phyloP scores from a whole-genome alignment of 2,888 invertebrate species.

The Thecophora atra region DNA sequence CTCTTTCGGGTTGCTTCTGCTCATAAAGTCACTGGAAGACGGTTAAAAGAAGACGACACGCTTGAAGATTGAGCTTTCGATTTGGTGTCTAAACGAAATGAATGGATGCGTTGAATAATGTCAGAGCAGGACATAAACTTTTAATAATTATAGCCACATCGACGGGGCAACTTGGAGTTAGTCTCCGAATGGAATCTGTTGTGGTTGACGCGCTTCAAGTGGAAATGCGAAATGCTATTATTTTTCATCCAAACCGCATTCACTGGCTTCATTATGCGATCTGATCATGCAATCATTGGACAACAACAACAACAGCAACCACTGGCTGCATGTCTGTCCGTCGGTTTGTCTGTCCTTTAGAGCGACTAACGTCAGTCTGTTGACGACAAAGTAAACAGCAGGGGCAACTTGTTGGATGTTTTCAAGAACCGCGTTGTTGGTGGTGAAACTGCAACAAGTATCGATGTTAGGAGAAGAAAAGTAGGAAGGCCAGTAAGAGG shows the following conservation, averaged over 20 bases:
- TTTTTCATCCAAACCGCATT: slow-evolving; percentile 18
- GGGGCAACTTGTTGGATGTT: slow-evolving; percentile 2
- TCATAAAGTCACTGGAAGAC: not conserved
- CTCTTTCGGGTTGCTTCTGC: too few species aligned
- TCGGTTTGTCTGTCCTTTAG: too few species aligned
- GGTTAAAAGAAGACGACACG: not conserved
- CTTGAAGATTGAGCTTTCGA: not conserved
- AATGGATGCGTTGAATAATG: slow-evolving; percentile 25
- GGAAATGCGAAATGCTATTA: slow-evolving; percentile 24
- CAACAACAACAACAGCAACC: slow-evolving; percentile 15
- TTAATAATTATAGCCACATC: slow-evolving; percentile 37
- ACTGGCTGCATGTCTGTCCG: too few species aligned
- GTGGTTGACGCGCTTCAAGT: not conserved
- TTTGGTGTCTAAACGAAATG: slow-evolving; percentile 18
- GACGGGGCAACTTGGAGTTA: not conserved
- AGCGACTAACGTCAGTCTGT: not conserved
- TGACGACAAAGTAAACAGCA: slow-evolving; percentile 27
- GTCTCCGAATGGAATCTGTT: not conserved
- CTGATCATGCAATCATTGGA: slow-evolving; percentile 34
- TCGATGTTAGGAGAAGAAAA: too few species aligned
- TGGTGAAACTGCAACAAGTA: not conserved
- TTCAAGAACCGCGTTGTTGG: not conserved
- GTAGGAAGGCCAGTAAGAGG: not conserved
- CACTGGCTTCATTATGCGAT: slow-evolving; percentile 20
- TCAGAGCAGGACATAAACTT: slow-evolving; percentile 41